phyloP scores from a whole-genome alignment of 2,797 vertebrate species.

The Brachyalestes nurse region DNA sequence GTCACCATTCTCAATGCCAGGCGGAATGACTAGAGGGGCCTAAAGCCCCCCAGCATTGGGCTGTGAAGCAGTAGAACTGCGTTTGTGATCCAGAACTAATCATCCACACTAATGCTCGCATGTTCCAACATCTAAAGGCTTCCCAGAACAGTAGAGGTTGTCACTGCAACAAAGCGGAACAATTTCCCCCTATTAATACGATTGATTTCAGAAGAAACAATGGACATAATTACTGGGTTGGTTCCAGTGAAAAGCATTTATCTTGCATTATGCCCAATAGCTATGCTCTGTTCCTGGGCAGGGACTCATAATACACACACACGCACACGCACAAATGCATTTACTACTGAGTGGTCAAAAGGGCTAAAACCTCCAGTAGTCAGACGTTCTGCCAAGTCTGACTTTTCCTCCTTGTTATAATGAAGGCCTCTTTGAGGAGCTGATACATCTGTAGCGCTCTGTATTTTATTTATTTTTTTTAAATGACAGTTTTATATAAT shows the following conservation, averaged over 20 bases:
- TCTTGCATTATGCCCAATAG: constrained; percentile 25
- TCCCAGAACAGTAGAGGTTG: no score
- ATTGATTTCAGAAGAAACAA: constrained; percentile 8
- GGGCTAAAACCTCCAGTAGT: constrained; percentile 2
- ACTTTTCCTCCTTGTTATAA: background rate
- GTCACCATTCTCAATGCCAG: no score
- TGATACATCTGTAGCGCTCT: background rate
- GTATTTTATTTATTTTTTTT: background rate
- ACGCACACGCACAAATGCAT: background rate
- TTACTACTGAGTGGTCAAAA: background rate
- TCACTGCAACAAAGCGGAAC: no score
- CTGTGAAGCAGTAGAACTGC: background rate
- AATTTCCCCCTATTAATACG: background rate
- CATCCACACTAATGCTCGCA: no score
- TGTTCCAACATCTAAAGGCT: no score
- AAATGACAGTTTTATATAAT: no score
- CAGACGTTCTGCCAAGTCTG: background rate
- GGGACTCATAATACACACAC: background rate
- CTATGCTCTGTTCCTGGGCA: constrained; percentile 30
- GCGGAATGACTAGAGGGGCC: no score
- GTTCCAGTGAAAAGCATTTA: constrained; percentile 27
- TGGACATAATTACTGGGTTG: constrained; percentile 29
- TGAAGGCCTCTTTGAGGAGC: background rate
- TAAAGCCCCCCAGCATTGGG: background rate
- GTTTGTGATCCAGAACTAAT: no score